These are phyloP conservation scores for Hydrophis major DNA, from an alignment of 2,797 vertebrate genomes.

Conservation along the genomic window DNA sequence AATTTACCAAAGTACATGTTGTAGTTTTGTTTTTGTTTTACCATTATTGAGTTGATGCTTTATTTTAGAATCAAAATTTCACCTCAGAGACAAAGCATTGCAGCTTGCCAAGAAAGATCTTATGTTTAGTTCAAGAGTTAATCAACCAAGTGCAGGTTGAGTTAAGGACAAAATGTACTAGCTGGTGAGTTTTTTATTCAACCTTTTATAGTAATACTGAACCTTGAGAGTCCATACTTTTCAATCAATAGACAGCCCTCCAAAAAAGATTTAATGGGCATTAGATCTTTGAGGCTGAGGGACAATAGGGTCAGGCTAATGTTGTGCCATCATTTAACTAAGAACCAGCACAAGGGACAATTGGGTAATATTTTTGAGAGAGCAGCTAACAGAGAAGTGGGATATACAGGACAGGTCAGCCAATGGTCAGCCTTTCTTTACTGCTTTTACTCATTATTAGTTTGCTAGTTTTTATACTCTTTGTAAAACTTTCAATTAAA, in stretches of 20 bases:
- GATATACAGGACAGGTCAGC: neutral
- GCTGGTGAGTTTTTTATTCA: neutral
- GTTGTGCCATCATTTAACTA: neutral
- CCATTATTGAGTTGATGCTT: neutral
- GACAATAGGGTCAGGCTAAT: neutral
- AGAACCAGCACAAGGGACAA: neutral
- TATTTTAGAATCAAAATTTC: neutral
- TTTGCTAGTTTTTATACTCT: neutral
- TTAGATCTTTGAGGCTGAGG: neutral
- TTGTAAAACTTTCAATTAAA: neutral
- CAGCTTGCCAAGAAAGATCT: neutral
- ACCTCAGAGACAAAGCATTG: neutral
- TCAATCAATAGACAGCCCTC: neutral
- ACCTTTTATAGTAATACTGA: neutral
- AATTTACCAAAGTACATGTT: neutral
- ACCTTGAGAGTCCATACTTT: neutral
- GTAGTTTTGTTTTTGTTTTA: neutral
- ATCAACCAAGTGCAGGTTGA: neutral
- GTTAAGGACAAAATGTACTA: neutral
- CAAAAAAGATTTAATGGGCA: neutral
- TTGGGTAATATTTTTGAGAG: neutral
- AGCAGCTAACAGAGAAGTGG: neutral
- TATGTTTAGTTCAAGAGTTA: neutral
- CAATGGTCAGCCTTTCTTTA: neutral
- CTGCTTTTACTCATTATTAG: neutral